These are phyloP conservation scores for Drosophila kuntzei DNA, from an alignment of 2,888 invertebrate species.

Conservation along the genomic window DNA sequence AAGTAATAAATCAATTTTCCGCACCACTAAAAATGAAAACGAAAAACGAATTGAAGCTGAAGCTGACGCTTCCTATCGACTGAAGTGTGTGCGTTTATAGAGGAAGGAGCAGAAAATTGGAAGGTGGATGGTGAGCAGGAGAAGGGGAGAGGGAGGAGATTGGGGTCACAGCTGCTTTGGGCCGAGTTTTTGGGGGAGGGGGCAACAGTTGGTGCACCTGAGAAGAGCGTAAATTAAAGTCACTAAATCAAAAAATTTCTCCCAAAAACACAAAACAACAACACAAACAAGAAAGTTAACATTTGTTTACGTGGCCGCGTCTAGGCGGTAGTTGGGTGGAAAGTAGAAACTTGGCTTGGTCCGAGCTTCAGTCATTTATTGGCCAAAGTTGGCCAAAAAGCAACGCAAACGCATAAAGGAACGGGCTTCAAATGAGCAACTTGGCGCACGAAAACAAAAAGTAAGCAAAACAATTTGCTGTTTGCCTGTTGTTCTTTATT, in stretches of 20 bases:
- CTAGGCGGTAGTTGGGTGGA: constrained; percentile 32
- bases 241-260: constrained; percentile 79
- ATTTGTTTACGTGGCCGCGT: constrained; percentile 78
- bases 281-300: constrained; percentile 75
- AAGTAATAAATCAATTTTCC: constrained; percentile 83
- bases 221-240: constrained; percentile 82
- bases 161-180: background rate
- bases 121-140: constrained; percentile 15
- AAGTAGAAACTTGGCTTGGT: constrained; percentile 26
- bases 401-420: constrained; percentile 55
- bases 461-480: constrained; percentile 79
- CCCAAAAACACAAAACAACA: constrained; percentile 58
- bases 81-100: constrained; percentile 45
- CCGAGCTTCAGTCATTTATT: constrained; percentile 69
- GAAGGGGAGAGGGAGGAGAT: constrained; percentile 3
- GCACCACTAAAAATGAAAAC: constrained; percentile 83
- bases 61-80: constrained; percentile 79
- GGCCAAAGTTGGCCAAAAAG: constrained; percentile 69
- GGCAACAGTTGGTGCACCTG: constrained; percentile 81
- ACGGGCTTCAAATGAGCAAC: constrained; percentile 75
- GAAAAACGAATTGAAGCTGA: constrained; percentile 78
- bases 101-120: constrained; percentile 13
- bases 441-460: constrained; percentile 72
- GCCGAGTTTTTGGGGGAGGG: constrained; percentile 20
- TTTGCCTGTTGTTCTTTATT: constrained; percentile 37